A percentile compares a stretch with the other conserved stretches of the same genome.
Evolutionary conservation across 2,113 vertebrate genomes (phyloP).

Genomic region (Baryphthengus martii): DNA sequence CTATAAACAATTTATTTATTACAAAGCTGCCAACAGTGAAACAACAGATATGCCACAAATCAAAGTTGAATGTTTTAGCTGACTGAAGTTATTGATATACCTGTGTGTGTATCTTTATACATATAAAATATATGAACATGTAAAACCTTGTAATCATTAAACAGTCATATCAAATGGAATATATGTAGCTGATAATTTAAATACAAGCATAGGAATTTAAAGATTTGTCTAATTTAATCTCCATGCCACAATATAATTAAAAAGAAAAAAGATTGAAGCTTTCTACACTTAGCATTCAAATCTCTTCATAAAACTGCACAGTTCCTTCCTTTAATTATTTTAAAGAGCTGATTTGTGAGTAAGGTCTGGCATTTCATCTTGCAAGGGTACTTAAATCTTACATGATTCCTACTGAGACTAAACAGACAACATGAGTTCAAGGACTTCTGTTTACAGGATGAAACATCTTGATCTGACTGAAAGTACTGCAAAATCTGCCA

Average conservation of each 20-base stretch:
- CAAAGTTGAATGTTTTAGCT: not conserved
- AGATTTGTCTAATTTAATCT: not conserved
- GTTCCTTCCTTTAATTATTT: not conserved
- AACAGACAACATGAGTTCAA: not conserved
- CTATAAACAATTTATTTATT: not conserved
- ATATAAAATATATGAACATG: not conserved
- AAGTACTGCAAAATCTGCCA: not conserved
- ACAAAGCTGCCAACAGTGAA: not conserved
- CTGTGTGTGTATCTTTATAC: not conserved
- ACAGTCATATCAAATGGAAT: not conserved
- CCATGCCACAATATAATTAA: not conserved
- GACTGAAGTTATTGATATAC: not conserved
- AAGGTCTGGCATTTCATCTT: conserved; percentile 3
- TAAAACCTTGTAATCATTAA: not conserved
- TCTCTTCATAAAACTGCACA: not conserved
- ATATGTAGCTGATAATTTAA: not conserved
- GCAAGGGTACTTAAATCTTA: not conserved
- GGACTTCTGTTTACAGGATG: not conserved
- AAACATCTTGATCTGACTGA: not conserved
- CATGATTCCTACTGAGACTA: not conserved
- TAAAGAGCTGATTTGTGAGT: not conserved
- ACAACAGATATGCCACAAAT: not conserved
- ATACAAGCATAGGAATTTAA: not conserved
- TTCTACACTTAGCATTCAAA: not conserved
- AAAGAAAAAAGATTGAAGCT: not conserved